Evolutionary conservation across 2,113 vertebrate genomes (phyloP), one percentile per base, ranked within the genome.

Genomic region (Callionymus lyra): DNA sequence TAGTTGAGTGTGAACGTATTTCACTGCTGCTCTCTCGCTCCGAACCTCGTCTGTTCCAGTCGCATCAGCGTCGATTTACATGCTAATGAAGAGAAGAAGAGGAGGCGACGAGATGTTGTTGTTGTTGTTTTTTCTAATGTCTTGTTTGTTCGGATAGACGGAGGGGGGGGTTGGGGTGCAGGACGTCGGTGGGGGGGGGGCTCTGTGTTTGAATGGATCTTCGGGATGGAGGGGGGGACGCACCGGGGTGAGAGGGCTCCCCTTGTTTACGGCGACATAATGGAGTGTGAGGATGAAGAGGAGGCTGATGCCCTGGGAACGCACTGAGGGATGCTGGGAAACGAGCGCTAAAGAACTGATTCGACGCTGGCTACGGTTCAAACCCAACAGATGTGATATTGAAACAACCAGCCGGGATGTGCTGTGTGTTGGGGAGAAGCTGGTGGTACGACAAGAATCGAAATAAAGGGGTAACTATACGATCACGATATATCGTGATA

Each of bases 41-140:
- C 14, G 21, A 27, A 27, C 0, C 10, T 13, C 9, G 0, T 15
- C 35, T 39, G 38, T 18, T 18, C 16, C 38, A 44, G 44, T 33
- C 37, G 15, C 14, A 39, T 90, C 88, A 90, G 91, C 88, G 81
- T 84, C 85, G 70, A 92, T 91, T 93, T 89, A 94, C 82, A 94
- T 94, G 90, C 86, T 91, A 96, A 94, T 96, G 84, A 91, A 87
- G 82, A 89, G 84, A 27, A 27, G 81, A 84, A 80, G 41, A 46
- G 40, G 42, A 27, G 47, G 39, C 6, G 41, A 31, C 12, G 13
- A 10, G 38, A 33, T 44, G 42, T 32, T 42, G 58, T 65, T 75
- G 67, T 54, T 87, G 85, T 89, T 89, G 86, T 90, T 91, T 86
- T 87, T 86, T 84, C 85, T 82, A 87, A 86, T 89, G 86, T 91